Base-by-base conservation (phyloP, 2,797 vertebrate species). In the Gymnopithys bicolor region DNA sequence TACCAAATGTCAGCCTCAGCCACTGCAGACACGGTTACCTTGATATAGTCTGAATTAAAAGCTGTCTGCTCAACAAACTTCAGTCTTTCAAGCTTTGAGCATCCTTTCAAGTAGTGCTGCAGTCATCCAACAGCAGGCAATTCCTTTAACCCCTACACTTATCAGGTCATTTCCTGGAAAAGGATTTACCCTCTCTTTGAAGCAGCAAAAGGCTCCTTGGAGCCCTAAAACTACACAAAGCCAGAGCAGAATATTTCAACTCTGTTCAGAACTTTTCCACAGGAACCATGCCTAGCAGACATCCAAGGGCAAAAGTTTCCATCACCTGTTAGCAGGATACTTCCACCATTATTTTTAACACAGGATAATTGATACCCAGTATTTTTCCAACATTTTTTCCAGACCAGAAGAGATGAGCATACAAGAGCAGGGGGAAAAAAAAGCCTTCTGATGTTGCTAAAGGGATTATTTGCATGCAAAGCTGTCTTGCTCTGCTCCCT, bases 401-500 rank as follows among this genome's bases (percentile, higher is more conserved):
- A 64, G 46, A 76, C 8, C 8, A 45, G n/a, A n/a, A 52, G 43
- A 92, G 52, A 68, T 41, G 45, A 35, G n/a, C 43, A 63, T 62
- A 51, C 25, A 25, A 67, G 45, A 45, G 19, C 30, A 74, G 32
- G 33, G 39, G 14, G 77, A 87, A 83, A 27, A 27, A 82, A 79
- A 71, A 81, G n/a, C 28, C 62, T 56, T 87, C 78, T 84, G 77
- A 84, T 59, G 77, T 68, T 91, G 67, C 84, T 89, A 49, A 83
- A 91, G 92, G 81, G n/a, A 35, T 87, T 92, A 84, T 93, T 92
- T 87, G 67, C 59, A 87, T 84, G 79, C 63, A 90, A 93, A 89
- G 71, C 24, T 83, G 80, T 74, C 78, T 95, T 96, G 81, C 70
- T 96, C 85, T 94, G 71, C 23, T 6, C 73, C 77, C 83, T 90